Percentiles rank a stretch among this genome's conserved stretches.
These are phyloP conservation scores for Periparus ater DNA, from an alignment of 2,797 vertebrate species.

Conservation along the genomic window DNA sequence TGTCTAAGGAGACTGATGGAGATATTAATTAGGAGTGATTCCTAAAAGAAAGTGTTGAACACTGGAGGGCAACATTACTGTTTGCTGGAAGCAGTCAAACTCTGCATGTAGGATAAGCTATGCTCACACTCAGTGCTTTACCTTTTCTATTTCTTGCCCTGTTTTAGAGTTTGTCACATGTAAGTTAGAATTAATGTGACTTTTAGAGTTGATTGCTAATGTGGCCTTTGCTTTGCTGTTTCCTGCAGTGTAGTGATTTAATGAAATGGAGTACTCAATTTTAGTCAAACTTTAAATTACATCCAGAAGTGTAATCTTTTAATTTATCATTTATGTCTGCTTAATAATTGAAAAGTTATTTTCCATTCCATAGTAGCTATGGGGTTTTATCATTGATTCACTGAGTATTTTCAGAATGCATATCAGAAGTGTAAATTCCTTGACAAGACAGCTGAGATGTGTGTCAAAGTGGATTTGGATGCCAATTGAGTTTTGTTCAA, in stretches of 20 bases:
- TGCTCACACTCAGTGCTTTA: neutral
- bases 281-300: neutral
- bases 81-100: neutral
- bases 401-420: neutral
- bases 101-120: neutral
- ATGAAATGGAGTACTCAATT: neutral
- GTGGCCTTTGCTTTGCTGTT: neutral
- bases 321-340: neutral
- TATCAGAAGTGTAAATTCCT: neutral
- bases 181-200: neutral
- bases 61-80: conserved; percentile 39
- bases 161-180: neutral
- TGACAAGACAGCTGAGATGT: neutral
- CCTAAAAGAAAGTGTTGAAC: conserved; percentile 23
- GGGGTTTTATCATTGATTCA: neutral
- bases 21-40: conserved; percentile 29
- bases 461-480: neutral
- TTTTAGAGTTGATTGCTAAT: neutral
- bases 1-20: conserved; percentile 24
- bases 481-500: neutral
- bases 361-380: neutral
- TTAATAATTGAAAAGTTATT: neutral
- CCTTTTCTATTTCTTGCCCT: neutral
- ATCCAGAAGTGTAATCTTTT: neutral
- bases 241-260: neutral